A percentile compares a stretch with the other conserved stretches of the same genome.
Conservation (phyloP, 1,140 invertebrate genomes). For the Paramacrobiotus metropolitanus region DNA sequence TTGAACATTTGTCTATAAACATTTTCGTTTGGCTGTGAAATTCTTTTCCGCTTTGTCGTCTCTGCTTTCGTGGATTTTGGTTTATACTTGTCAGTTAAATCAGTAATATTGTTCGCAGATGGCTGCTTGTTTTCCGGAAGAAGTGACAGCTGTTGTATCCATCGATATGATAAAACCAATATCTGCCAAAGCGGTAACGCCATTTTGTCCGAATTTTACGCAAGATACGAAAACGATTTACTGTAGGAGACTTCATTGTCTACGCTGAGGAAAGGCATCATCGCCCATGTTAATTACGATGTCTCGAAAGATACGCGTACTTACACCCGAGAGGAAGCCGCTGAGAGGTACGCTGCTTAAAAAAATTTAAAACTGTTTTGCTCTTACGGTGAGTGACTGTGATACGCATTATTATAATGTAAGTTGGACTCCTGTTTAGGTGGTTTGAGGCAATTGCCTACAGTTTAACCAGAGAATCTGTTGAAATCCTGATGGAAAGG, state of each 20-base stretch:
- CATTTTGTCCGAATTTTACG: neutral
- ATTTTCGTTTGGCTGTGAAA: no score
- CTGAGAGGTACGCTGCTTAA: neutral
- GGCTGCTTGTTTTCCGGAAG: slow-evolving; percentile 20
- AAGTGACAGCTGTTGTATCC: slow-evolving; percentile 27
- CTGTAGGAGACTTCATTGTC: slow-evolving; percentile 7
- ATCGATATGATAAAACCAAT: slow-evolving; percentile 28
- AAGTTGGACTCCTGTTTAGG: no score
- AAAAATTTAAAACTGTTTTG: no score
- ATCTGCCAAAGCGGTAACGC: slow-evolving; percentile 1
- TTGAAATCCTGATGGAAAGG: slow-evolving; percentile 29
- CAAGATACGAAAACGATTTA: neutral
- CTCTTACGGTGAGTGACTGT: no score
- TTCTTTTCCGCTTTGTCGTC: no score
- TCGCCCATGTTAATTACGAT: slow-evolving; percentile 8
- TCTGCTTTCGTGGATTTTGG: no score
- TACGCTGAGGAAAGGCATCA: slow-evolving; percentile 12
- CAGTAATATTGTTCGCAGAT: slow-evolving; percentile 11
- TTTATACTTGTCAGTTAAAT: no score
- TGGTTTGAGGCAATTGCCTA: slow-evolving; percentile 13
- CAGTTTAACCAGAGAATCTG: slow-evolving; percentile 33
- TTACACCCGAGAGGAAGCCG: slow-evolving; percentile 8
- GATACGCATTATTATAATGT: no score
- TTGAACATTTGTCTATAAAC: no score
- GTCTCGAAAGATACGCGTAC: slow-evolving; percentile 3